Conservation (phyloP, 1,140 invertebrate genomes). For the Danaus plexippus region DNA sequence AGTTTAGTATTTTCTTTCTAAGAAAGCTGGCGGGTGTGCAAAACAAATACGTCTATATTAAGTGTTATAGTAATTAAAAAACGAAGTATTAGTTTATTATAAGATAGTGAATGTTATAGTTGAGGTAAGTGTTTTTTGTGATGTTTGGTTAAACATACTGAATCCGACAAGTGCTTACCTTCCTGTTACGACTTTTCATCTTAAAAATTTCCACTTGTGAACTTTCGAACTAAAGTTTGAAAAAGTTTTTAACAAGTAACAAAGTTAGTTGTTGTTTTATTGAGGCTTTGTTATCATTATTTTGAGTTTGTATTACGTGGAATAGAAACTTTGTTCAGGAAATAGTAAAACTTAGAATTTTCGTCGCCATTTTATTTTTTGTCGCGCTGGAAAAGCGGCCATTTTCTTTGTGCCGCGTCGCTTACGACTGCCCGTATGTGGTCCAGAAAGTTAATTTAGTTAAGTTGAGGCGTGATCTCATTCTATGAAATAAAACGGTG, state of each 20-base stretch:
- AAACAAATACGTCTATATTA: constrained; percentile 57
- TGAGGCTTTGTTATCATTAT: constrained; percentile 20
- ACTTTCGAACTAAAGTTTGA: constrained; percentile 65
- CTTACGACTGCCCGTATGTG: constrained; percentile 63
- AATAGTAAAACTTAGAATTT: constrained; percentile 72
- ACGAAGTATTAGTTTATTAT: constrained; percentile 36
- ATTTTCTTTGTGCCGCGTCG: constrained; percentile 74
- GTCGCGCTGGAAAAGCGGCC: constrained; percentile 73
- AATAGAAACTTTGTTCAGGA: constrained; percentile 56
- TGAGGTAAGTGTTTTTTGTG: constrained; percentile 54
- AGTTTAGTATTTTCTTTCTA: constrained; percentile 66
- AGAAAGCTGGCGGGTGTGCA: constrained; percentile 72
- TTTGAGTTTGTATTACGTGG: constrained; percentile 33
- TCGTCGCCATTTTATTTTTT: constrained; percentile 74
- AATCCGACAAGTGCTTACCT: constrained; percentile 49
- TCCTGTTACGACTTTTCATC: constrained; percentile 67
- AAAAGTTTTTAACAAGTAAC: constrained; percentile 54
- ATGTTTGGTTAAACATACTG: constrained; percentile 32
- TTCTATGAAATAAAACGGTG: constrained; percentile 55
- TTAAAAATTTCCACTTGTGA: constrained; percentile 70
- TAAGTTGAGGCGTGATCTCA: constrained; percentile 67
- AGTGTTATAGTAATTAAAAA: constrained; percentile 40
- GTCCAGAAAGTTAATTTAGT: constrained; percentile 69
- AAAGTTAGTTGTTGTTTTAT: constrained; percentile 44
- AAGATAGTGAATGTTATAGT: constrained; percentile 63